Conservation (phyloP, 2,888 invertebrate species). For the Drosophila prolongata region DNA sequence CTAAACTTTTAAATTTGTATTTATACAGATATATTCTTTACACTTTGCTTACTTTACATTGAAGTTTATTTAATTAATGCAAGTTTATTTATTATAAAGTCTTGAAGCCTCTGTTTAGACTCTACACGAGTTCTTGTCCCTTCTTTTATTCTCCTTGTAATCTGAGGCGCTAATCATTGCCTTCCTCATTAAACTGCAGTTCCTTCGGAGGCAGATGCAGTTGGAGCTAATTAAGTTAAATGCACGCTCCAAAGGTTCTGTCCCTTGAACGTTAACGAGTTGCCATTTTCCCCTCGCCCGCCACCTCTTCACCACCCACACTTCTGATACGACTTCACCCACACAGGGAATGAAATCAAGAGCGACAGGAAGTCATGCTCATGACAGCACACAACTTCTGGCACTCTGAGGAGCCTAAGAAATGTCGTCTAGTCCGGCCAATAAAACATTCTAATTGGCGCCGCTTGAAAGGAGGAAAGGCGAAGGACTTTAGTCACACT, state of each 20-base stretch:
- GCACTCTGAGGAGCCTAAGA: constrained; percentile 9
- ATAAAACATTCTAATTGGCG: constrained; percentile 71
- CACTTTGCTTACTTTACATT: background rate
- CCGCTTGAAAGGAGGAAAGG: constrained; percentile 21
- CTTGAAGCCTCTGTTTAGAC: background rate
- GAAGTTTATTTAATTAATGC: background rate
- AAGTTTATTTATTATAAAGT: background rate
- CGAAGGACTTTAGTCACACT: constrained; percentile 12
- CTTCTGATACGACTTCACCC: constrained; percentile 4
- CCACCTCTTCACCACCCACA: background rate
- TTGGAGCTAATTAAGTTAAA: constrained; percentile 61
- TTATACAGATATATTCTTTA: background rate
- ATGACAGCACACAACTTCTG: constrained; percentile 19
- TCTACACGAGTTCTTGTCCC: background rate
- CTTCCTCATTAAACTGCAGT: constrained; percentile 64
- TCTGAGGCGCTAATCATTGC: constrained; percentile 60
- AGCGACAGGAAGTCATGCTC: constrained; percentile 67
- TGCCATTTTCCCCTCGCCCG: constrained; percentile 3
- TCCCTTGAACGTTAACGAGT: constrained; percentile 24
- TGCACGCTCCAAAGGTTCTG: constrained; percentile 53
- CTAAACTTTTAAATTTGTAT: too few relatives aligned
- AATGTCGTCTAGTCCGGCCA: constrained; percentile 43
- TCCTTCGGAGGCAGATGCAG: constrained; percentile 35
- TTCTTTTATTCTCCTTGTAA: constrained; percentile 16
- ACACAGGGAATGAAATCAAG: constrained; percentile 61